Percentiles rank a stretch among this genome's conserved stretches.
Conservation (phyloP, 2,113 vertebrate species). For the Nerophis ophidion region DNA sequence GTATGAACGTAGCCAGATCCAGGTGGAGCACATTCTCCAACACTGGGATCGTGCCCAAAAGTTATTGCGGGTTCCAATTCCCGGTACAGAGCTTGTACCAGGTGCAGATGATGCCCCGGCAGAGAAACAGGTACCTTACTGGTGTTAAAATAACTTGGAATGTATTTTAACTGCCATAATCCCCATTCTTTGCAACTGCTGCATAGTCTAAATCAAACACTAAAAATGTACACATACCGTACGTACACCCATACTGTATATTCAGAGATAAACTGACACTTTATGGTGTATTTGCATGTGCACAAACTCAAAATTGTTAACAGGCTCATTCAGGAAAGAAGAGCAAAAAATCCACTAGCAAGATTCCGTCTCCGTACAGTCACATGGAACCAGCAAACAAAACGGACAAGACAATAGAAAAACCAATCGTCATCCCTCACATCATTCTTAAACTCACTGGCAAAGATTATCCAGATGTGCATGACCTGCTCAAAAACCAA, state of each 20-base stretch:
- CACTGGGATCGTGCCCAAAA: conserved; percentile 79
- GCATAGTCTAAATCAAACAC: too few relatives aligned
- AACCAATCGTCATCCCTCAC: conserved; percentile 64
- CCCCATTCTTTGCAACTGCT: too few relatives aligned
- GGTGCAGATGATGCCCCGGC: conserved; percentile 47
- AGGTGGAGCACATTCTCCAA: conserved; percentile 61
- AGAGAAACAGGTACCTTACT: conserved; percentile 47
- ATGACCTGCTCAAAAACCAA: conserved; percentile 59
- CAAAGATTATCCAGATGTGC: conserved; percentile 26
- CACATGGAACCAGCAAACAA: conserved; percentile 14
- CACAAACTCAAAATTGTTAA: background rate
- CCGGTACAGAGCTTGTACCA: conserved; percentile 37
- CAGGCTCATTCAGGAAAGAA: conserved; percentile 54
- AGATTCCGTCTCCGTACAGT: conserved; percentile 43
- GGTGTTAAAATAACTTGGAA: background rate
- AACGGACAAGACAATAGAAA: conserved; percentile 49
- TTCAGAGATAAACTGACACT: too few relatives aligned
- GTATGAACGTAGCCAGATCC: conserved; percentile 69
- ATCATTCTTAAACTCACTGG: conserved; percentile 63
- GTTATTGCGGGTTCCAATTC: conserved; percentile 35
- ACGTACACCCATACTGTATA: too few relatives aligned
- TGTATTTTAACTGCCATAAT: background rate
- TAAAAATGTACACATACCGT: background rate
- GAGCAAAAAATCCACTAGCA: conserved; percentile 57
- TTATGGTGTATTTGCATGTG: background rate